Evolutionary conservation across 1,140 invertebrate species (phyloP).

Genomic region (Monochamus saltuarius): DNA sequence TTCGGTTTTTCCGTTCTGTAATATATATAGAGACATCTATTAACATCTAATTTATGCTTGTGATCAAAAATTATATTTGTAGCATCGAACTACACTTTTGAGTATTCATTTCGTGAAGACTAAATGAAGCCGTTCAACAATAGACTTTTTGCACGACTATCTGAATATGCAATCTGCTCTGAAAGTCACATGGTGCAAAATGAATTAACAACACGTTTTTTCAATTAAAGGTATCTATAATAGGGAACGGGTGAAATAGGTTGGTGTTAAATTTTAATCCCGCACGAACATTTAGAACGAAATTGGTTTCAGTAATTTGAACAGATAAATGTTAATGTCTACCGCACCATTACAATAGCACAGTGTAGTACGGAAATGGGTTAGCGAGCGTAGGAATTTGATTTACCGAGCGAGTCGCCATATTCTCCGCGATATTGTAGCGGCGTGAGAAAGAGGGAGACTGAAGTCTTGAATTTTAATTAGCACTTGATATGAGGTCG

Average conservation of each 20-base stretch:
- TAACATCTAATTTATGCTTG: too few species aligned
- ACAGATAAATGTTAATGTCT: slow-evolving; percentile 39
- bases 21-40: too few species aligned
- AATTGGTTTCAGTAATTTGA: slow-evolving; percentile 39
- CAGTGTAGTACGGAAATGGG: slow-evolving; percentile 29
- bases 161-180: too few species aligned
- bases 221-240: too few species aligned
- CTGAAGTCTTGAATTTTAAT: slow-evolving; percentile 41
- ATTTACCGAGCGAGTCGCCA: slow-evolving; percentile 33
- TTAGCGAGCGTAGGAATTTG: slow-evolving; percentile 35
- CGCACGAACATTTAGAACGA: slow-evolving; percentile 24
- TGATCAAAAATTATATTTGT: too few species aligned
- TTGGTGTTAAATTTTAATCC: slow-evolving; percentile 34
- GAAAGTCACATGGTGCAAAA: too few species aligned
- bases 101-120: too few species aligned
- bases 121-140: too few species aligned
- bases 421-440: slow-evolving; percentile 30
- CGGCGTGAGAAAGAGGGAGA: slow-evolving; percentile 1
- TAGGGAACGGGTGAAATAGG: slow-evolving; percentile 5
- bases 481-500: slow-evolving; percentile 35
- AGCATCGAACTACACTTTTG: too few species aligned
- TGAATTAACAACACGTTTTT: too few species aligned
- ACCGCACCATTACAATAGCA: slow-evolving; percentile 32
- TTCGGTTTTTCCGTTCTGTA: too few species aligned
- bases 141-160: too few species aligned